These are phyloP conservation scores for Ophraella communa DNA, from an alignment of 2,888 invertebrate species.

Conservation along the genomic window DNA sequence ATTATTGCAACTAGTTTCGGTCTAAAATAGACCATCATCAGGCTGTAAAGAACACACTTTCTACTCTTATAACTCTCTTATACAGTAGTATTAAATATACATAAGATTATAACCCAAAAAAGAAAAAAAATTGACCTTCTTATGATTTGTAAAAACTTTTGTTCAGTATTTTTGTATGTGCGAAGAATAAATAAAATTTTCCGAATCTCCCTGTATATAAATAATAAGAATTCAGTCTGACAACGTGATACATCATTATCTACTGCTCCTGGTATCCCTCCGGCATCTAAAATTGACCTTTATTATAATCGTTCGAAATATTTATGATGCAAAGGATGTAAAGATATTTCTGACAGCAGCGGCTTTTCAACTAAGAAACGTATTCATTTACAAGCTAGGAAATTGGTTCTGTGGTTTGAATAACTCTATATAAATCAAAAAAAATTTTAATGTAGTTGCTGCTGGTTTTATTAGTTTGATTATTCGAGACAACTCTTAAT, in stretches of 20 bases:
- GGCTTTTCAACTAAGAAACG: not conserved
- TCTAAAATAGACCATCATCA: no score
- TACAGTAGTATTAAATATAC: no score
- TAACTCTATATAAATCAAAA: not conserved
- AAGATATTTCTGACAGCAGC: slow-evolving; percentile 5
- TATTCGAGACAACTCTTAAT: not conserved
- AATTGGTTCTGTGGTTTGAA: not conserved
- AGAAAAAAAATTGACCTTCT: no score
- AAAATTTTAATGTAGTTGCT: not conserved
- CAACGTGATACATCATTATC: slow-evolving; percentile 36
- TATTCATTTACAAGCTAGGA: not conserved
- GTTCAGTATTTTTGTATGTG: no score
- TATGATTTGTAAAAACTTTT: no score
- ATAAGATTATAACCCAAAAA: no score
- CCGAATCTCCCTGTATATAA: slow-evolving; percentile 34
- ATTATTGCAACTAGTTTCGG: no score
- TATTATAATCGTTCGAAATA: slow-evolving; percentile 11
- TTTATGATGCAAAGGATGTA: slow-evolving; percentile 10
- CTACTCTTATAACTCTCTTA: no score
- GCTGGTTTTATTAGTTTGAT: not conserved
- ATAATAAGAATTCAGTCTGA: slow-evolving; percentile 38
- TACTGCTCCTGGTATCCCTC: slow-evolving; percentile 11
- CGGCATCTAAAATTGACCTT: slow-evolving; percentile 16
- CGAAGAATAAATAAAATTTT: not conserved
- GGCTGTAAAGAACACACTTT: no score